Conservation (phyloP, 1,140 invertebrate species). For the Trigoniulus corallinus region DNA sequence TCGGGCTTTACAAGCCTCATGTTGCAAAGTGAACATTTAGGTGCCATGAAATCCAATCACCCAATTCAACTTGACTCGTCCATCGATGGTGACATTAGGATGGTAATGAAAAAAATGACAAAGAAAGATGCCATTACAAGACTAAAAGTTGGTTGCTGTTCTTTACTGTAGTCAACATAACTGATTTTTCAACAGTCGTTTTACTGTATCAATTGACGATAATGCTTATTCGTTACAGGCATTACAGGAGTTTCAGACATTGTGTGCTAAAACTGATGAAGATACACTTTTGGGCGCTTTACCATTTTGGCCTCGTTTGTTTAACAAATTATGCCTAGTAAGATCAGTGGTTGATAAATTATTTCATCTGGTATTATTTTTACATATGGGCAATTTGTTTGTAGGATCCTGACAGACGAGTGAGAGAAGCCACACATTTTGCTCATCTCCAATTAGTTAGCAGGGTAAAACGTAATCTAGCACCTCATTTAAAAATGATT, state of each 20-base stretch:
- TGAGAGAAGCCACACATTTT: constrained; percentile 44
- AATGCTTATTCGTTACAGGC: constrained; percentile 38
- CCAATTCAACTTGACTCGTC: constrained; percentile 5
- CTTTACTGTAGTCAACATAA: constrained; percentile 5
- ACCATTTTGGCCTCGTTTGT: constrained; percentile 59
- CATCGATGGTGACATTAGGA: constrained; percentile 25
- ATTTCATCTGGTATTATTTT: no score
- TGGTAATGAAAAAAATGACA: constrained; percentile 37
- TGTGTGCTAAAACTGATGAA: constrained; percentile 38
- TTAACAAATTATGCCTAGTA: constrained; percentile 43
- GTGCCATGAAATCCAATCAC: background rate
- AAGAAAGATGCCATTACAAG: constrained; percentile 77
- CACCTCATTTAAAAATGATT: constrained; percentile 54
- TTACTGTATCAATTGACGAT: constrained; percentile 2
- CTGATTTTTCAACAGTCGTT: background rate
- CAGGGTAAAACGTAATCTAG: constrained; percentile 51
- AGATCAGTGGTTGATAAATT: no score
- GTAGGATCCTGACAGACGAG: constrained; percentile 56
- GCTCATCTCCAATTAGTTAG: constrained; percentile 45
- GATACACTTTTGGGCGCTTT: constrained; percentile 44
- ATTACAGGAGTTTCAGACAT: constrained; percentile 52
- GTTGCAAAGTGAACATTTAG: constrained; percentile 5
- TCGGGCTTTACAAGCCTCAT: constrained; percentile 35
- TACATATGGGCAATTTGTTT: no score
- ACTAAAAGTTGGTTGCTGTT: constrained; percentile 41